Evolutionary conservation across 2,888 invertebrate genomes (phyloP), one percentile per base, ranked within the genome.

Genomic region (Melikaiella ostensackeni): DNA sequence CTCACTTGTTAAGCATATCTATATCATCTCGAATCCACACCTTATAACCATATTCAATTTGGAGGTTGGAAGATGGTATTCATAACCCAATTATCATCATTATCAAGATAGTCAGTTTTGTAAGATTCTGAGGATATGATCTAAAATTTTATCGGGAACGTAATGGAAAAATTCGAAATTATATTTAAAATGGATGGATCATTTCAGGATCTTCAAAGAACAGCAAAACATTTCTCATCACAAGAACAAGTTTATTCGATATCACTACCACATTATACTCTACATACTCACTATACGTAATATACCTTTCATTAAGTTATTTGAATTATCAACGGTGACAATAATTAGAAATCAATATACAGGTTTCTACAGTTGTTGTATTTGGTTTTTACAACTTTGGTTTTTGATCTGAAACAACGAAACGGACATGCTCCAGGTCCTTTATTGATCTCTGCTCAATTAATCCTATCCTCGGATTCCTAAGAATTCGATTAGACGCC

Each of bases 171-270:
- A n/a, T n/a, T n/a, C n/a, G n/a, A n/a, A n/a, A n/a, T n/a, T n/a
- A n/a, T n/a, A n/a, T n/a, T n/a, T n/a, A n/a, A n/a, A n/a, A n/a
- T n/a, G n/a, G n/a, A n/a, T n/a, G n/a, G n/a, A n/a, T n/a, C n/a
- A n/a, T n/a, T n/a, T n/a, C n/a, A n/a, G 33, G 33, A 33, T 46
- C 19, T 4, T 46, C 3, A 21, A 55, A 55, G 21, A 21, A 55
- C 2, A 55, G 55, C 55, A 55, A 21, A 21, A 21, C 9, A n/a
- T 21, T 11, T 55, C 21, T 21, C 81, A 84, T 86, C 86, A 86
- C 87, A 89, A 89, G 91, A 90, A 90, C 89, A 88, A 90, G 86
- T 90, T 90, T 91, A 90, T 91, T 90, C 88, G 85, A 88, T 88
- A 87, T 87, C 87, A 87, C 89, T 91, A 89, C 88, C 86, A 86